These are phyloP conservation scores for Pelochelys cantorii DNA, from an alignment of 2,797 vertebrate species.

Conservation along the genomic window DNA sequence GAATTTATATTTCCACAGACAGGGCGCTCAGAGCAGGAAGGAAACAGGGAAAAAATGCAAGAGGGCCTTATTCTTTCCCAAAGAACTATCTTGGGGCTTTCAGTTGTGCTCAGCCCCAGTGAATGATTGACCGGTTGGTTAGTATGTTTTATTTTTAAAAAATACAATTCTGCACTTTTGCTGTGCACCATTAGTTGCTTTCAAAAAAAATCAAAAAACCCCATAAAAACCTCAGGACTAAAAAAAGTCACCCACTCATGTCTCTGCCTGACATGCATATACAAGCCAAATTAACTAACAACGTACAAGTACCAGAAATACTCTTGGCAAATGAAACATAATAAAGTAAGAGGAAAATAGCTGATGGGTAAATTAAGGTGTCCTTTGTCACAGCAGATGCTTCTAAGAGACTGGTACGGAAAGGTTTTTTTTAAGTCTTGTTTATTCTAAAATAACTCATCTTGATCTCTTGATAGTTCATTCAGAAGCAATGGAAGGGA, in stretches of 20 bases:
- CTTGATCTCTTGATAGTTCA: background rate
- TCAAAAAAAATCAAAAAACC: background rate
- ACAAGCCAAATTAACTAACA: background rate
- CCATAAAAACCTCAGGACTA: background rate
- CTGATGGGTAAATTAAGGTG: background rate
- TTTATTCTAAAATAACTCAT: background rate
- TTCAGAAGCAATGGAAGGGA: background rate
- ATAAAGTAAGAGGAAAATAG: accelerated
- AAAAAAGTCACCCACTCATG: accelerated
- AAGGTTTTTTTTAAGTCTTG: background rate
- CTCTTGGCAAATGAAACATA: accelerated
- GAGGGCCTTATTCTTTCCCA: background rate
- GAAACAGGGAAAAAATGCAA: background rate
- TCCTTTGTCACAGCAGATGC: background rate
- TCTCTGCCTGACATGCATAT: accelerated
- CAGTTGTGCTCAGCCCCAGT: background rate
- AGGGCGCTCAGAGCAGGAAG: background rate
- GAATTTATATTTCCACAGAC: background rate
- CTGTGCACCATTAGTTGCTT: background rate
- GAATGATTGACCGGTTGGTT: too few relatives aligned
- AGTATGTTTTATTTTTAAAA: background rate
- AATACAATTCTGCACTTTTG: background rate
- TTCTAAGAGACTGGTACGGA: background rate
- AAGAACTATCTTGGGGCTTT: background rate
- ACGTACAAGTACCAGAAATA: accelerated